Base-by-base conservation (phyloP, 2,797 vertebrate species). In the Gymnopithys bicolor region DNA sequence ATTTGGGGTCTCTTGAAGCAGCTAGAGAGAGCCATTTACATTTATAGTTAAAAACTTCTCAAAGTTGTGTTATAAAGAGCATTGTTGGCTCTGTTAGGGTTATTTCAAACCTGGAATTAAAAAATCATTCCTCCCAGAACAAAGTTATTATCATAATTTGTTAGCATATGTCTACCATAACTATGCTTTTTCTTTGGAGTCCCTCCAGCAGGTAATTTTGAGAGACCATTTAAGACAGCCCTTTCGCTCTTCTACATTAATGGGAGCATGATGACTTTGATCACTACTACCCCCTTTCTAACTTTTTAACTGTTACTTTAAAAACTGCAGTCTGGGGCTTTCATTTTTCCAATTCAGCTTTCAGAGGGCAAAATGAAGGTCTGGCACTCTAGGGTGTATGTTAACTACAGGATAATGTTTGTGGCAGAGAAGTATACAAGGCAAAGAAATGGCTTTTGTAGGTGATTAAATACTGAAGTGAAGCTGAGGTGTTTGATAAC, bases 391-490 rank as follows among this genome's bases (percentile, higher is more conserved):
- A 93, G 95, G 87, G 90, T 96, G 77, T 92, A 79, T 96, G 94
- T 93, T 95, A 95, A 91, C 86, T 96, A 84, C 95, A 91, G 97
- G 96, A 97, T 97, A 98, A 97, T 98, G 92, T 97, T 96, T 97
- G 67, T 96, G 97, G 96, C 95, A 93, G 89, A 97, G 97, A 96
- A 97, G 93, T 97, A 97, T 97, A 96, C 94, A 96, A 97, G 97
- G 95, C 88, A 97, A 97, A 97, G 96, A 97, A 97, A 98, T 96
- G 95, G 97, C 97, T 98, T 98, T 98, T 97, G 97, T 95, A 96
- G 97, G 97, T 98, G 98, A 98, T 98, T 98, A 98, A 98, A 98
- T 97, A 96, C 97, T 98, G 95, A 98, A 97, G 96, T 96, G 97
- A 98, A 98, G 96, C 97, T 98, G 97, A 97, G 95, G 97, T 97